phyloP scores from a whole-genome alignment of 2,888 invertebrate species.

The Cheilosia grossa region DNA sequence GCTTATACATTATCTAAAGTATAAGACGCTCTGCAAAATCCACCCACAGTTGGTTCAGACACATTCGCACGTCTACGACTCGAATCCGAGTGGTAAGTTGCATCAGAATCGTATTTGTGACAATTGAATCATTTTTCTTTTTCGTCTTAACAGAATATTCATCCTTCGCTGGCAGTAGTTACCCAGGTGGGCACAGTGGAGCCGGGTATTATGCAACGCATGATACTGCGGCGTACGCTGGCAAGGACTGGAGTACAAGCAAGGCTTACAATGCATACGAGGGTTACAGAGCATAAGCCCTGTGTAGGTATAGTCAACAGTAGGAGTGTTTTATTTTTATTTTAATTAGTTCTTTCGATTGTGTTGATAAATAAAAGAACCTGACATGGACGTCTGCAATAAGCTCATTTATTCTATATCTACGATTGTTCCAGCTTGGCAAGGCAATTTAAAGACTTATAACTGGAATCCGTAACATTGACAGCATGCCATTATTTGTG shows the following conservation, averaged over 20 bases:
- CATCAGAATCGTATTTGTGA: neutral
- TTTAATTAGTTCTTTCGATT: too few relatives aligned
- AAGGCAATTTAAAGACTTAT: too few relatives aligned
- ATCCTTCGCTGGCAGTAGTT: constrained; percentile 78
- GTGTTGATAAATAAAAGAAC: too few relatives aligned
- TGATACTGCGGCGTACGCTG: constrained; percentile 77
- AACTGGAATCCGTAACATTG: too few relatives aligned
- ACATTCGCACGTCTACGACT: constrained; percentile 82
- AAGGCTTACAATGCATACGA: constrained; percentile 80
- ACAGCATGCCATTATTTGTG: too few relatives aligned
- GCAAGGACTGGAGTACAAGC: constrained; percentile 81
- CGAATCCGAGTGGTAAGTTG: constrained; percentile 79
- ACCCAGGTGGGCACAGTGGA: constrained; percentile 77
- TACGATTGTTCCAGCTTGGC: too few relatives aligned
- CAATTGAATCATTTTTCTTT: neutral
- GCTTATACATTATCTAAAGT: constrained; percentile 82
- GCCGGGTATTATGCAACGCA: constrained; percentile 77
- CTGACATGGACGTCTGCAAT: too few relatives aligned
- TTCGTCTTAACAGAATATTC: constrained; percentile 79
- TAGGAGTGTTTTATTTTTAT: neutral
- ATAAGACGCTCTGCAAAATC: constrained; percentile 82
- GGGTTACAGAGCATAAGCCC: constrained; percentile 40
- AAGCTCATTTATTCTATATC: too few relatives aligned
- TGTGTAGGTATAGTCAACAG: neutral
- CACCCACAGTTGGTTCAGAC: constrained; percentile 81